phyloP scores from a whole-genome alignment of 2,113 vertebrate species.

The Tenebrosternarchus preto region DNA sequence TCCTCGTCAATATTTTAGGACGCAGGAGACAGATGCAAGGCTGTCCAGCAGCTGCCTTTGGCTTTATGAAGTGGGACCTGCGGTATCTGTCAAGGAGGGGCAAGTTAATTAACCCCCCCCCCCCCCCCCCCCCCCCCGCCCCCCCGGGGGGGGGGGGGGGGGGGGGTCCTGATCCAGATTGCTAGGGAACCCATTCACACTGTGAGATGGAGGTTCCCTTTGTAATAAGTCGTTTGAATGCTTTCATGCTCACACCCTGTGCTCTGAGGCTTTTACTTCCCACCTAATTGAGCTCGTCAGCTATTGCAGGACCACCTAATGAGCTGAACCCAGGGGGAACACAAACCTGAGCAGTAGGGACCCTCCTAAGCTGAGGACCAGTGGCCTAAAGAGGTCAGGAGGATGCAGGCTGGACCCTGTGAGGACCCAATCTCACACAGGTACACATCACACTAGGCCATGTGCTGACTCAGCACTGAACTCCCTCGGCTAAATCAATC shows the following conservation, averaged over 20 bases:
- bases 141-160: too few relatives aligned
- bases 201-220: conserved; percentile 5
- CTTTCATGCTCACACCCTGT: too few relatives aligned
- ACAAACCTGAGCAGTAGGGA: too few relatives aligned
- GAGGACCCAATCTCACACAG: neutral
- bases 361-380: too few relatives aligned
- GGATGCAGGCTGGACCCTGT: neutral
- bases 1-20: conserved; percentile 25
- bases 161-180: too few relatives aligned
- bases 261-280: too few relatives aligned
- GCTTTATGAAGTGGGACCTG: conserved; percentile 2
- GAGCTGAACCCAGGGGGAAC: too few relatives aligned
- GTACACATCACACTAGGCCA: conserved; percentile 30
- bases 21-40: neutral
- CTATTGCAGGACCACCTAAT: too few relatives aligned
- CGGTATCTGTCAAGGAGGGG: conserved; percentile 15
- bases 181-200: neutral
- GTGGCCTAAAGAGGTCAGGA: conserved; percentile 1
- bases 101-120: conserved; percentile 30
- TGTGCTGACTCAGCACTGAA: conserved; percentile 38
- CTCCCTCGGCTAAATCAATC: conserved; percentile 13
- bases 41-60: neutral
- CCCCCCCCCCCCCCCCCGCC: too few relatives aligned
- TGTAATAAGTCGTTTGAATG: neutral
- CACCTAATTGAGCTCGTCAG: too few relatives aligned